Evolutionary conservation across 2,113 vertebrate genomes (phyloP).

Genomic region (Platysteira castanea): DNA sequence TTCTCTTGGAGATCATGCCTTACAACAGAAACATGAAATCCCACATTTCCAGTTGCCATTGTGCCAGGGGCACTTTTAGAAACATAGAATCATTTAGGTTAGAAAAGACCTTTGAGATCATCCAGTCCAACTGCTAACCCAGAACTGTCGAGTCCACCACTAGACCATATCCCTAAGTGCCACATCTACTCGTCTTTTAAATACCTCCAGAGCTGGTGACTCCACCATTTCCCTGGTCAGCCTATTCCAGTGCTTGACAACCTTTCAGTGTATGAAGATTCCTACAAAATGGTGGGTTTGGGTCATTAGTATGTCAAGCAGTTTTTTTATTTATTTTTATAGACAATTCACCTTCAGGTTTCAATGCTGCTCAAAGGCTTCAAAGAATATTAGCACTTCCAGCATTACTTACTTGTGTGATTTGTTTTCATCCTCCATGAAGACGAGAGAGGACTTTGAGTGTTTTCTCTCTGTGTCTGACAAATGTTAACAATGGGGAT

Average conservation of each 20-base stretch:
- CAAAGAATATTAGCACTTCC: conserved; percentile 2
- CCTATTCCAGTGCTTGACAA: background rate
- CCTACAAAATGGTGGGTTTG: background rate
- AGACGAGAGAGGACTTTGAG: conserved; percentile 27
- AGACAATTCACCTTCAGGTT: conserved; percentile 9
- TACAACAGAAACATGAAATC: background rate
- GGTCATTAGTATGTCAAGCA: background rate
- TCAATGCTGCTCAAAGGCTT: background rate
- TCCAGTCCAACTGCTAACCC: background rate
- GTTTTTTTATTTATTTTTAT: background rate
- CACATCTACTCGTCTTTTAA: background rate
- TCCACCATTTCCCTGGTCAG: background rate
- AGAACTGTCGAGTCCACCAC: background rate
- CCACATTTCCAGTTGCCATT: background rate
- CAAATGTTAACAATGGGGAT: conserved; percentile 44
- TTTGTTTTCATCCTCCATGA: conserved; percentile 34
- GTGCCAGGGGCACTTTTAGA: background rate
- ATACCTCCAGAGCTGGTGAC: background rate
- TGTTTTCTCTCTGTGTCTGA: conserved; percentile 46
- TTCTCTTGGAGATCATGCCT: background rate
- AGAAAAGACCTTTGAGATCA: background rate
- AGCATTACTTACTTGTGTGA: background rate
- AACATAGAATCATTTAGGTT: background rate
- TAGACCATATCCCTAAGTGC: background rate
- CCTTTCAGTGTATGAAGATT: background rate